Base-by-base conservation (phyloP, 2,113 vertebrate genomes). In the Albula goreensis region DNA sequence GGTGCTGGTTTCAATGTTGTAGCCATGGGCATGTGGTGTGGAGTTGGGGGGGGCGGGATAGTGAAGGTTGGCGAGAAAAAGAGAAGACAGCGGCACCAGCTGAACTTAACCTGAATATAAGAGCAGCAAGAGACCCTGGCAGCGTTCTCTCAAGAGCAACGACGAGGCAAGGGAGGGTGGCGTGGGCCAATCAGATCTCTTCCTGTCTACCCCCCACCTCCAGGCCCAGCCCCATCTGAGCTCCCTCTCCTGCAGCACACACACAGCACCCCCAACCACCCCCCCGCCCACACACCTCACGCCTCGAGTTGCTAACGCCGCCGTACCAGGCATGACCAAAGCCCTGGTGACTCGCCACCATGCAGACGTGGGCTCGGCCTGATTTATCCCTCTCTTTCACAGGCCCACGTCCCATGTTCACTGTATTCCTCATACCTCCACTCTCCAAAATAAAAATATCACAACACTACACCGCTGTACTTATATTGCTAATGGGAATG, bases 121-220 rank as follows among this genome's bases (percentile, higher is more conserved):
- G 74, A 83, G 74, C 70, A 17, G 52, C 60, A 10, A 41, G 77
- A 66, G 52, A 84, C 1, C 25, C 51, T 85, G 52, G 84, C 85
- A 83, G 52, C 90, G 50, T 79, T 88, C 70, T 87, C 81, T 89
- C n/a, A 82, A 86, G 78, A 60, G 57, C 83, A 19, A 63, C 79
- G 22, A 22, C 53, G 13, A 19, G 49, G 17, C 51, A 83, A 13
- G 48, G 50, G 12, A 81, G 60, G 79, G 86, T 7, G 77, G 83
- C 49, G 50, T 53, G 51, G 5, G 52, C 50, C 86, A 49, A 89
- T 63, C 78, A 7, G 1, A 8, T 17, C n/a, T 80, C 31, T 87
- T 13, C 57, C 78, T 80, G 56, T 81, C 87, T 87, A 11, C 82
- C 25, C 81, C 77, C 78, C 22, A 3, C 74, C 86, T 17, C 66